These are phyloP conservation scores for Schrankia costaestrigalis DNA, from an alignment of 2,888 invertebrate species.

Conservation along the genomic window DNA sequence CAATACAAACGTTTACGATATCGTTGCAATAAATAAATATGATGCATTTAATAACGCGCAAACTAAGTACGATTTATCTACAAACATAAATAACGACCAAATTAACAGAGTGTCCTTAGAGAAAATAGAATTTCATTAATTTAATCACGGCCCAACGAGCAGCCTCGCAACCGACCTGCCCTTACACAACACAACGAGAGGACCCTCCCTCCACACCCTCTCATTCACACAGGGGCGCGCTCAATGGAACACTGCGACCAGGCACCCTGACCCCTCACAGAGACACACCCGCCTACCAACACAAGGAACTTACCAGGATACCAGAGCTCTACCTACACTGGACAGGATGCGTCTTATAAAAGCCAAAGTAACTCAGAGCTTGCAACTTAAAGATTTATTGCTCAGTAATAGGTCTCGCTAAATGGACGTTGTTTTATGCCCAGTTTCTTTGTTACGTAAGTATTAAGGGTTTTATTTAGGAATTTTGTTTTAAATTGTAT, in stretches of 20 bases:
- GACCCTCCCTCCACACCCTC: constrained; percentile 9
- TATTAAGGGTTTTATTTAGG: constrained; percentile 37
- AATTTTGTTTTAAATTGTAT: constrained; percentile 36
- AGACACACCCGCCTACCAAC: constrained; percentile 9
- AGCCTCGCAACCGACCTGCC: no score
- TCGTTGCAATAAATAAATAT: constrained; percentile 11
- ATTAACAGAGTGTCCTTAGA: constrained; percentile 40
- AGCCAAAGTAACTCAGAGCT: constrained; percentile 30
- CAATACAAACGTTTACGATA: constrained; percentile 7
- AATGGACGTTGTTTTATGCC: constrained; percentile 27
- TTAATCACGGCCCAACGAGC: constrained; percentile 39
- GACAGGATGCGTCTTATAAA: constrained; percentile 13
- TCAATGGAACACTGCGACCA: constrained; percentile 34
- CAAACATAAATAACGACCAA: constrained; percentile 40
- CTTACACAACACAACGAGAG: constrained; percentile 34
- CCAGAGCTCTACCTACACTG: constrained; percentile 20
- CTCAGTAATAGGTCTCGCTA: constrained; percentile 20
- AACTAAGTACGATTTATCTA: constrained; percentile 24
- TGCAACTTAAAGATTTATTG: constrained; percentile 13
- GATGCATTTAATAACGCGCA: constrained; percentile 29
- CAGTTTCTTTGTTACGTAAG: constrained; percentile 38
- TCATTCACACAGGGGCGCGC: constrained; percentile 12
- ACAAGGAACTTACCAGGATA: constrained; percentile 9
- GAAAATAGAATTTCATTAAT: constrained; percentile 55
- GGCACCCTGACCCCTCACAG: constrained; percentile 21